phyloP scores from a whole-genome alignment of 2,888 invertebrate species.

The Tetheella fluctuosa region DNA sequence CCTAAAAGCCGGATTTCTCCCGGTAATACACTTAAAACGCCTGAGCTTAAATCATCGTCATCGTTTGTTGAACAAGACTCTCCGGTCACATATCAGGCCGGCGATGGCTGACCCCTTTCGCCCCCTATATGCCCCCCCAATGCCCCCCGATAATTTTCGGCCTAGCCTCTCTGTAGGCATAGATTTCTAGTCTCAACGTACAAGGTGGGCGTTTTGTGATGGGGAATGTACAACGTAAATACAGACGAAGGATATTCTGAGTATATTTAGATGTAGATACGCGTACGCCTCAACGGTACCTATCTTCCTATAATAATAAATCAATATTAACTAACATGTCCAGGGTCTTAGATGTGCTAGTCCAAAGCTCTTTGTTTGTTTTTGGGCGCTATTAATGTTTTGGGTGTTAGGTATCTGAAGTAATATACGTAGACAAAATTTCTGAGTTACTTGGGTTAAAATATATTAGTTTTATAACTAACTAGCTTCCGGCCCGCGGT shows the following conservation, averaged over 20 bases:
- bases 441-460: not conserved
- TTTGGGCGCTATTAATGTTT: not conserved
- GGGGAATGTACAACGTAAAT: slow-evolving; percentile 59
- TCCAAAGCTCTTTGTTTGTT: slow-evolving; percentile 3
- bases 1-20: slow-evolving; percentile 81
- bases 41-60: slow-evolving; percentile 84
- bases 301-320: slow-evolving; percentile 10
- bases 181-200: slow-evolving; percentile 75
- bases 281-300: not conserved
- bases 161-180: slow-evolving; percentile 71
- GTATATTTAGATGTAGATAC: slow-evolving; percentile 9
- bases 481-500: too few relatives aligned
- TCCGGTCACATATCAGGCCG: slow-evolving; percentile 82
- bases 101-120: slow-evolving; percentile 56
- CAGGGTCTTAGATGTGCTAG: not conserved
- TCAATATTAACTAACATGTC: slow-evolving; percentile 5
- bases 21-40: slow-evolving; percentile 84
- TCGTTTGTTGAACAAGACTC: slow-evolving; percentile 85
- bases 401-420: not conserved
- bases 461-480: too few relatives aligned
- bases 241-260: slow-evolving; percentile 48
- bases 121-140: slow-evolving; percentile 28
- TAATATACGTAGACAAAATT: not conserved
- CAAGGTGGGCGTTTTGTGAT: slow-evolving; percentile 70
- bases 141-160: slow-evolving; percentile 73